Evolutionary conservation across 2,888 invertebrate genomes (phyloP), one percentile per base, ranked within the genome.

Genomic region (Bugula neritina): DNA sequence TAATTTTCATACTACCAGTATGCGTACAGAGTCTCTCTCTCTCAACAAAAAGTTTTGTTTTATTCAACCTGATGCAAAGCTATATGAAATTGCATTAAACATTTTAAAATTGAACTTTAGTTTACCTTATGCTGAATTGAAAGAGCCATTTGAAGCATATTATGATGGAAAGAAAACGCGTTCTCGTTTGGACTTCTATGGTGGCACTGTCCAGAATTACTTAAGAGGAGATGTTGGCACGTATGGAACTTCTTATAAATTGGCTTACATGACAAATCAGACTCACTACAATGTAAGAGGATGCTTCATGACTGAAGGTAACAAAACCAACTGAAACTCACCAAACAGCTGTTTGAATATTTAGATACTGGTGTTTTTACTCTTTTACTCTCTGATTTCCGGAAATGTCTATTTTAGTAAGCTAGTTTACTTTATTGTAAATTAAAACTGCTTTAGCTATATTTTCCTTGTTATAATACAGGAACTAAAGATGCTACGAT

Each of bases 131-230:
- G 95, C 95, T 0, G 96, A 96, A 86, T 89, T 97, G 70, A 88
- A 88, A 31, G 96, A 97, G 83, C 94, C 95, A 0, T 94, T 97
- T 81, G 90, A 89, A 79, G 92, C 92, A 21, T 95, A 92, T 91
- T 94, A 88, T 78, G 94, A 96, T 86, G 88, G 86, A 35, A 86
- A 87, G 1, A 88, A 89, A 72, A 89, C 89, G 72, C 89, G 89
- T 73, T 94, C 94, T 57, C 89, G 96, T 69, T 92, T 97, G 74
- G 96, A 96, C 84, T 97, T 95, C 81, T 97, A 97, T 85, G 93
- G 92, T 74, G 91, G 91, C 83, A 83, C 76, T 90, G 93, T 93
- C n/a, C 91, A 92, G 84, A 96, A 94, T 0, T 92, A 91, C 79
- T 94, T 94, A 85, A 82, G 93, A 34, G 86, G 88, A 0, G 87